Evolutionary conservation across 1,140 invertebrate genomes (phyloP), one percentile per base, ranked within the genome.

Genomic region (Pseudomyrmex dendroicus): DNA sequence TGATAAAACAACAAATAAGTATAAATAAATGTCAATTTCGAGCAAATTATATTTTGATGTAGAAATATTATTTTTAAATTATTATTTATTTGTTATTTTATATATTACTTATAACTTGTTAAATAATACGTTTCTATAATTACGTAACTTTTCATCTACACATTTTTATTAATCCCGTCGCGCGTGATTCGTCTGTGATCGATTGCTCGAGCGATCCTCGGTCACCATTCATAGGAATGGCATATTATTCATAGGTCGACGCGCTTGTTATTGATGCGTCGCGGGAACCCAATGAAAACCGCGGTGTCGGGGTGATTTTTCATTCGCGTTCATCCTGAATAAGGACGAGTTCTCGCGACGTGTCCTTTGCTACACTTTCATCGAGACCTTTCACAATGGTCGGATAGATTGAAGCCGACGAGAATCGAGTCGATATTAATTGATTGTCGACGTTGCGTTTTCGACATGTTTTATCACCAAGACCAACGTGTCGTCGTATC

Each of bases 241-340:
- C 59, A n/a, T 48, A 72, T 80, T 80, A 80, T 80, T 61, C 76
- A 80, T 67, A 77, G 44, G 44, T 44, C 64, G 66, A 22, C 12
- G 62, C 54, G 62, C 54, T 61, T 72, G 76, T 80, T 80, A 80
- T 80, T 70, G 76, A 72, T 72, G 67, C 64, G 54, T 52, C 12
- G 22, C 64, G 35, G 52, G 44, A 78, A 59, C 46, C 15, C 35
- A 35, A 68, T 54, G 46, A 59, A 70, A 80, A 80, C 20, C 54
- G 12, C 54, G 22, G 17, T 7, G 66, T 35, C 52, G 20, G 54
- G 54, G 22, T 80, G 54, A 80, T 80, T 80, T 80, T 70, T 70
- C 66, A 76, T 20, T 35, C 46, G 63, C 35, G 35, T 61, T 50
- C 66, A 35, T 8, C 10, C 12, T 20, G 22, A 80, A 61, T 80